Conservation (phyloP, 1,140 invertebrate genomes). For the Brachionus koreanus region DNA sequence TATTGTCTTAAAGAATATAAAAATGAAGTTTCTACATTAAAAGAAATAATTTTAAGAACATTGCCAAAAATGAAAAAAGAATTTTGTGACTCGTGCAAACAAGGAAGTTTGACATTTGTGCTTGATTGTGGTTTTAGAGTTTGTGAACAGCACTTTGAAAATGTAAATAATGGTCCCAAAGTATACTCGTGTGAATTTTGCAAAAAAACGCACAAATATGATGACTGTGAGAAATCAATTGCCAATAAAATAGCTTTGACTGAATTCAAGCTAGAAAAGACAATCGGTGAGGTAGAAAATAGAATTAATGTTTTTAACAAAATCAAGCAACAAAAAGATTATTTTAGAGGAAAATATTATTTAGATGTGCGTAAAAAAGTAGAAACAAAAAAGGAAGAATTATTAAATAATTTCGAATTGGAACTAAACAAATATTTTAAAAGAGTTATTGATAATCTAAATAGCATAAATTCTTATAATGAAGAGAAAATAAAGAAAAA, state of each 20-base stretch:
- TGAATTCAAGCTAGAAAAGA: not conserved
- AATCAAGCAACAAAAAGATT: not conserved
- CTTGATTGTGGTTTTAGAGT: not conserved
- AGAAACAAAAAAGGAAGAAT: not conserved
- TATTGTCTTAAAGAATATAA: no score
- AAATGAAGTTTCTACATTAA: no score
- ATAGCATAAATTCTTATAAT: not conserved
- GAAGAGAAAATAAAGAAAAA: not conserved
- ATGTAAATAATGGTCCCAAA: not conserved
- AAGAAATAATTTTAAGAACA: not conserved
- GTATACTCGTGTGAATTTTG: not conserved
- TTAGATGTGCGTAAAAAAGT: not conserved
- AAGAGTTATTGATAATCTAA: not conserved
- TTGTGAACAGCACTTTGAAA: not conserved
- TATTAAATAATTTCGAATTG: not conserved
- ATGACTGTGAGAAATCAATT: not conserved
- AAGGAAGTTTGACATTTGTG: not conserved
- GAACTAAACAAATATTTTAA: not conserved
- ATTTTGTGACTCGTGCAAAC: not conserved
- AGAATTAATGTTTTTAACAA: not conserved
- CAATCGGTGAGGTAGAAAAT: not conserved
- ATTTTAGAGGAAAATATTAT: not conserved
- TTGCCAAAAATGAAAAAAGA: not conserved
- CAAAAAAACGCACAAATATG: not conserved
- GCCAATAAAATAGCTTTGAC: not conserved